Conservation (phyloP, 1,140 invertebrate species). For the Procambarus virginalis region DNA sequence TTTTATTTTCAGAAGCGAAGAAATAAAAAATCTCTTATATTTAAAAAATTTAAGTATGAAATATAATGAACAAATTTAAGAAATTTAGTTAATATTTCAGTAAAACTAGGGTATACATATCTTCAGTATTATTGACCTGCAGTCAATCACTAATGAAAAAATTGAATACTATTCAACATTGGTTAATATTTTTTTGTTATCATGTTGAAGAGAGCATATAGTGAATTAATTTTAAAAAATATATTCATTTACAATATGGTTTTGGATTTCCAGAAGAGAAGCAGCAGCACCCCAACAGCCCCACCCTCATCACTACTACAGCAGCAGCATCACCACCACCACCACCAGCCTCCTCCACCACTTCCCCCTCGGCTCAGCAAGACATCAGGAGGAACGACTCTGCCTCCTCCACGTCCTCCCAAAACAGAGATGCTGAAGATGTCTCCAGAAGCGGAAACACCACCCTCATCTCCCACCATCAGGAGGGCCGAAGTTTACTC, state of each 20-base stretch:
- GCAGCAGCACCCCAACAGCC: background rate
- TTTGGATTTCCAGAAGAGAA: constrained; percentile 10
- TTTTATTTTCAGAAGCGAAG: too few relatives aligned
- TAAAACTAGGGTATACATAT: too few relatives aligned
- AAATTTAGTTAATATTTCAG: too few relatives aligned
- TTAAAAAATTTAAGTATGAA: too few relatives aligned
- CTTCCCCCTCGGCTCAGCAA: constrained; percentile 32
- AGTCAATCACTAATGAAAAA: too few relatives aligned
- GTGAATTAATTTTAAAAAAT: background rate
- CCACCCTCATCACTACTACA: background rate
- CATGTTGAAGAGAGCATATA: too few relatives aligned
- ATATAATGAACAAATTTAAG: too few relatives aligned
- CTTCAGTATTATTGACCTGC: too few relatives aligned
- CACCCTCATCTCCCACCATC: background rate
- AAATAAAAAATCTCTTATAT: too few relatives aligned
- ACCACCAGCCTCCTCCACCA: background rate
- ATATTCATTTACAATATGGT: background rate
- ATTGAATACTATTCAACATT: too few relatives aligned
- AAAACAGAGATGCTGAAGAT: background rate
- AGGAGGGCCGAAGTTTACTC: background rate
- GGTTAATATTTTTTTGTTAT: too few relatives aligned
- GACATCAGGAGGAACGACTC: background rate
- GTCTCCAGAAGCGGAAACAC: too few relatives aligned
- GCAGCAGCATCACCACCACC: background rate
- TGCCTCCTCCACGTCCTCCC: background rate